Evolutionary conservation across 1,140 invertebrate genomes (phyloP), one percentile per base, ranked within the genome.

Genomic region (Lepidurus couesii): DNA sequence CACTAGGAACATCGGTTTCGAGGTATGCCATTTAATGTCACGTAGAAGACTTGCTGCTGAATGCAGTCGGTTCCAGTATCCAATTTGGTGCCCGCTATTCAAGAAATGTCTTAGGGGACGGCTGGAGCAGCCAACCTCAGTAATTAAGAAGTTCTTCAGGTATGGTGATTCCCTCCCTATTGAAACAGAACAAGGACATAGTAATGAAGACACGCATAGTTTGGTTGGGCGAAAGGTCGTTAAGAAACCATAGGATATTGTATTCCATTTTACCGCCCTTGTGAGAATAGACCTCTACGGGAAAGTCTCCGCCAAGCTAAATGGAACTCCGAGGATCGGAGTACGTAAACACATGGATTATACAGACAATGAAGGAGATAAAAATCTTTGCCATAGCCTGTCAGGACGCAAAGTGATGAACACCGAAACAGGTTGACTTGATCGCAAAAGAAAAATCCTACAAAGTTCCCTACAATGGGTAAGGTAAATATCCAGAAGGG

Each of bases 391-490:
- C 53, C 53, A 21, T 65, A 65, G 13, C 53, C 53, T 16, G 53
- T 65, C n/a, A 65, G 2, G 6, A 65, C 53, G 21, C n/a, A 65
- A 9, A 65, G 13, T 21, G 53, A n/a, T 7, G 16, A 13, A 21
- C 53, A 65, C 21, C 13, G 53, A 65, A 65, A 9, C 53, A 21
- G 16, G 16, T 65, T 21, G 13, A n/a, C 21, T 65, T 65, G 53
- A 65, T 65, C 53, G 21, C 53, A 65, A 65, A 65, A 65, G 53
- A 65, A 65, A 65, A 65, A 65, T 65, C 53, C 53, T n/a, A 65
- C 16, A 65, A 65, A 65, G 53, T 65, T 65, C 53, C 53, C 53
- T 16, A 65, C 53, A 1, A 16, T 65, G n/a, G 53, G 53, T 65
- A 65, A 65, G 16, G 53, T 65, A 21, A 65, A 65, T 11, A 65